Conservation (phyloP, 2,113 vertebrate species). For the Casuarius casuarius region DNA sequence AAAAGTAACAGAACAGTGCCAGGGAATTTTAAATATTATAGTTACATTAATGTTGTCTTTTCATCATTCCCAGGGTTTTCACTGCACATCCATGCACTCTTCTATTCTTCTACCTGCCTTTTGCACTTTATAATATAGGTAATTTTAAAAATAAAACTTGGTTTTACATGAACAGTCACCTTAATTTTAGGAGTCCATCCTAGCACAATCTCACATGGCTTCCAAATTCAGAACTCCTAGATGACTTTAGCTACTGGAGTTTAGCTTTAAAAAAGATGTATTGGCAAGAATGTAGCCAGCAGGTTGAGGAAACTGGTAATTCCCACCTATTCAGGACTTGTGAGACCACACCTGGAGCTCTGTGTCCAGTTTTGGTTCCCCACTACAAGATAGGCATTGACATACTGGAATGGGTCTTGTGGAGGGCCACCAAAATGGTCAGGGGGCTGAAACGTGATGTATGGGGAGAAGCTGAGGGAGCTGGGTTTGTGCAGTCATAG, state of each 20-base stretch:
- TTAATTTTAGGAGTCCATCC: background rate
- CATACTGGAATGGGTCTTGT: background rate
- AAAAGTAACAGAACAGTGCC: background rate
- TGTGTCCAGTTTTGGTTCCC: background rate
- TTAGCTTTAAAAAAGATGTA: background rate
- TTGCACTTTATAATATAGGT: background rate
- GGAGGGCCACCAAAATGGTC: background rate
- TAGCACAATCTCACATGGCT: background rate
- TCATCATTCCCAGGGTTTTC: background rate
- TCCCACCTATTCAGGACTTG: background rate
- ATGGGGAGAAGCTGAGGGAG: background rate
- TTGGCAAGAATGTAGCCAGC: background rate
- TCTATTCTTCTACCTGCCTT: background rate
- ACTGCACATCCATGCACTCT: background rate
- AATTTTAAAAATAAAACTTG: background rate
- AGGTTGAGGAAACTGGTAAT: rapidly evolving
- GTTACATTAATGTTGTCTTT: background rate
- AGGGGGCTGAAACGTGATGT: rapidly evolving
- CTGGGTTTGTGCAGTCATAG: background rate
- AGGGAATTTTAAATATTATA: background rate
- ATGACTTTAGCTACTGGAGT: background rate
- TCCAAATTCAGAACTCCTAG: background rate
- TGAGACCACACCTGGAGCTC: background rate
- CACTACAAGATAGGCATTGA: background rate
- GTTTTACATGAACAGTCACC: background rate